Conservation (phyloP, 2,113 vertebrate species). For the Campylomormyrus tamandua region DNA sequence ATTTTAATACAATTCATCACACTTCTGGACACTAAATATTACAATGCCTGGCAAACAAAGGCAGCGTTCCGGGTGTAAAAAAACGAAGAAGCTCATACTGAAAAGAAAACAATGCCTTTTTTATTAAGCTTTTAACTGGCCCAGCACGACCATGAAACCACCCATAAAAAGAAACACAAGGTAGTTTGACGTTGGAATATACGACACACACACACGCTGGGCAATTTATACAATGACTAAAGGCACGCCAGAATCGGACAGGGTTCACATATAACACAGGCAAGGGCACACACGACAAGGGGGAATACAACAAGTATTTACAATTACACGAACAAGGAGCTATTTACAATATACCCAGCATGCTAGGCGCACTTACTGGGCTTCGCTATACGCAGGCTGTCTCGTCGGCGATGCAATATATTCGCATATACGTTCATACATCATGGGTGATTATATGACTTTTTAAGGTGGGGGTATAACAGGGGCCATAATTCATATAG, state of each 20-base stretch:
- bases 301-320: neutral
- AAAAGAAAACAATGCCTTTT: neutral
- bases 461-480: neutral
- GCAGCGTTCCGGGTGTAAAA: neutral
- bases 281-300: neutral
- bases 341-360: neutral
- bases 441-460: neutral
- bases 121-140: neutral
- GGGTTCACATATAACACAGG: neutral
- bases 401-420: neutral
- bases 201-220: neutral
- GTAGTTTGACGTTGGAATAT: neutral
- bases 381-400: neutral
- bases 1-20: neutral
- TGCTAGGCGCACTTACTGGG: neutral
- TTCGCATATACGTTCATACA: neutral
- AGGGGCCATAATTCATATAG: neutral
- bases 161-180: neutral
- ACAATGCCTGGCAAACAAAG: neutral
- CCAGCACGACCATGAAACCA: neutral
- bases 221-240: neutral
- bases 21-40: neutral
- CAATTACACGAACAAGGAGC: neutral
- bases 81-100: neutral
- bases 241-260: neutral